Percentiles rank a stretch among this genome's conserved stretches.
Conservation (phyloP, 1,140 invertebrate genomes). For the Meloidogyne exigua region DNA sequence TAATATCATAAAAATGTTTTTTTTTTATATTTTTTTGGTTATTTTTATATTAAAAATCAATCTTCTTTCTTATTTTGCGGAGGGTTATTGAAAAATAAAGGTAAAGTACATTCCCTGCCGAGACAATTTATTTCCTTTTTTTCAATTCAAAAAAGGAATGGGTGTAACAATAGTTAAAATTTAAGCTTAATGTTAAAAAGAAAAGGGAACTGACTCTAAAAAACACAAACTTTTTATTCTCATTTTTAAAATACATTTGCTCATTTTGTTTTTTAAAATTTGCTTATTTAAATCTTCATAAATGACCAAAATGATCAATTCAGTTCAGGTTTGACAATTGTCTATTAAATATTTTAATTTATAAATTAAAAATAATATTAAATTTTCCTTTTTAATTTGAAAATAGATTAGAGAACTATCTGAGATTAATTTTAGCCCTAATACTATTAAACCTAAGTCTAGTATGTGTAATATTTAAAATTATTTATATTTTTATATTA, state of each 20-base stretch:
- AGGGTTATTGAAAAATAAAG: neutral
- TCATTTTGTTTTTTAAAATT: neutral
- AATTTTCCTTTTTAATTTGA: too few species aligned
- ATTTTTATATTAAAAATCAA: neutral
- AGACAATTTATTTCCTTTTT: neutral
- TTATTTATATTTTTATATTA: neutral
- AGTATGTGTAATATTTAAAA: too few species aligned
- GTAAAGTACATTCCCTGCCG: neutral
- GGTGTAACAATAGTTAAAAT: neutral
- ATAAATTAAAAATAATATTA: too few species aligned
- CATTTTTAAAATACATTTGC: neutral
- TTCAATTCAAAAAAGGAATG: neutral
- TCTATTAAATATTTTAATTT: too few species aligned
- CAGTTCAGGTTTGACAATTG: conserved; percentile 8
- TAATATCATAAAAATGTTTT: neutral
- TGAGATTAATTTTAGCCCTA: too few species aligned
- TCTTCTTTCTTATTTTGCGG: neutral
- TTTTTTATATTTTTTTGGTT: neutral
- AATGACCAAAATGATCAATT: conserved; percentile 20
- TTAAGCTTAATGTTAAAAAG: neutral
- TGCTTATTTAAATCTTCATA: neutral
- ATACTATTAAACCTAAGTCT: too few species aligned
- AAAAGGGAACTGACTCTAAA: neutral
- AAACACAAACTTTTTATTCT: neutral
- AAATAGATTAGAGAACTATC: too few species aligned